These are phyloP conservation scores for Chascanopsetta lugubris DNA, from an alignment of 2,113 vertebrate genomes.

Conservation along the genomic window DNA sequence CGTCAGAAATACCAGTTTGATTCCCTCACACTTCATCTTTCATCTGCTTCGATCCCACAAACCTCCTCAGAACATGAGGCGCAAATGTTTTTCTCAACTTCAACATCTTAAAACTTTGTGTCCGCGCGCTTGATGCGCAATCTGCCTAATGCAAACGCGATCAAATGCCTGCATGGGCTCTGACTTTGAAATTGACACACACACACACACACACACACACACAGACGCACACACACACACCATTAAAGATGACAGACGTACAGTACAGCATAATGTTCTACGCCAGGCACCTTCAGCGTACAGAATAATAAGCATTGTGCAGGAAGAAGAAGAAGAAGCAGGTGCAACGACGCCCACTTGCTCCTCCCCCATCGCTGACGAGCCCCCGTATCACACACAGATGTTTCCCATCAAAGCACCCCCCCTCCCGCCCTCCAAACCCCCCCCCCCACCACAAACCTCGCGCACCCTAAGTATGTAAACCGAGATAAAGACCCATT, in stretches of 20 bases:
- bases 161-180: neutral
- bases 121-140: neutral
- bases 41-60: too few relatives aligned
- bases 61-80: too few relatives aligned
- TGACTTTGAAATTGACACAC: neutral
- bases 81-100: too few relatives aligned
- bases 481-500: conserved; percentile 84
- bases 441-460: conserved; percentile 72
- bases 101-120: too few relatives aligned
- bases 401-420: conserved; percentile 95
- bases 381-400: conserved; percentile 91
- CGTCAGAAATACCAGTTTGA: too few relatives aligned
- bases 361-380: conserved; percentile 85
- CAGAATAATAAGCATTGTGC: conserved; percentile 96
- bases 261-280: conserved; percentile 74
- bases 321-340: conserved; percentile 90
- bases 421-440: too few relatives aligned
- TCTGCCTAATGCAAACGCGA: neutral
- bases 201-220: neutral
- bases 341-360: conserved; percentile 93
- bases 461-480: conserved; percentile 83
- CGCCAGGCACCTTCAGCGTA: conserved; percentile 66
- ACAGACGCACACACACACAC: neutral
- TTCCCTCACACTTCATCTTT: too few relatives aligned
- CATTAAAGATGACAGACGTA: conserved; percentile 3